Conservation (phyloP, 2,113 vertebrate species). For the Papio anubis region DNA sequence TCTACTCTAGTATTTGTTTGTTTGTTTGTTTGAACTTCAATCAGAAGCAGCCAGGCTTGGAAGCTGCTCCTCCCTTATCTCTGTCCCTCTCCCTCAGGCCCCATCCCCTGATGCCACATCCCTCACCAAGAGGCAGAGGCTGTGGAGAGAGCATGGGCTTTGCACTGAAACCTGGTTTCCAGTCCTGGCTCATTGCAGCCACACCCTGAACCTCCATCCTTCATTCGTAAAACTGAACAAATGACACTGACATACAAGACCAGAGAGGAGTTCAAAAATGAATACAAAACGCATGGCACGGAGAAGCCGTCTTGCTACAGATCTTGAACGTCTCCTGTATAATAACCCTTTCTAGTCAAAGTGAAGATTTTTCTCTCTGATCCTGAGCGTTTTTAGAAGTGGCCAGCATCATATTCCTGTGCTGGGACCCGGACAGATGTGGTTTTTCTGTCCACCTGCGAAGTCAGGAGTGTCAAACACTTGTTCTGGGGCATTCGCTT, state of each 20-base stretch:
- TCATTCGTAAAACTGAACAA: background rate
- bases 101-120: background rate
- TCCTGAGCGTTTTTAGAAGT: background rate
- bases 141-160: background rate
- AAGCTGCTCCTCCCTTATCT: background rate
- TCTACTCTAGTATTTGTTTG: background rate
- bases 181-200: background rate
- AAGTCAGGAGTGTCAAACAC: background rate
- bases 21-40: background rate
- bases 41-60: background rate
- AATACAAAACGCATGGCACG: background rate
- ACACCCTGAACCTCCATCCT: background rate
- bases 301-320: background rate
- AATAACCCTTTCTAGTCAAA: background rate
- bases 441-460: too few species aligned
- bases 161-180: background rate
- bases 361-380: background rate
- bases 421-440: background rate
- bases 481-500: background rate
- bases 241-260: background rate
- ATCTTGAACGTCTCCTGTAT: background rate
- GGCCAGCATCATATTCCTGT: background rate
- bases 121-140: background rate
- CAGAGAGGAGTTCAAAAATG: background rate
- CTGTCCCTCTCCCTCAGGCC: background rate